Base-by-base conservation (phyloP, 2,797 vertebrate species). In the Paramormyrops hopkinsi region DNA sequence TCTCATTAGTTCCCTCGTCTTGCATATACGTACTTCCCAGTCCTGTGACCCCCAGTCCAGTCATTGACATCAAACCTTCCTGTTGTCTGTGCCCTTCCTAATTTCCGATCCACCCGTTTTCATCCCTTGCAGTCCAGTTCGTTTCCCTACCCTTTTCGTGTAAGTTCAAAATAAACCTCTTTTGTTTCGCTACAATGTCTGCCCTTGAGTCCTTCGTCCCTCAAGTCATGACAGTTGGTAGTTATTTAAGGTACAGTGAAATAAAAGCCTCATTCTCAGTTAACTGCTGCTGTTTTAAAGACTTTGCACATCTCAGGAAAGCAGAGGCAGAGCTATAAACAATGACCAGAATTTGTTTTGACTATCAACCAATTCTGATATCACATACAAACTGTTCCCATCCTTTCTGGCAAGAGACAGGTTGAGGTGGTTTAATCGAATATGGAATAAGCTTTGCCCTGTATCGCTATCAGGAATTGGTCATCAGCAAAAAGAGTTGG, bases 261-360 rank as follows among this genome's bases (percentile, higher is more conserved):
- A 37, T 54, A 54, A 56, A 56, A 59, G 33, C 17, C 29, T 56
- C 85, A 54, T 87, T 87, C 85, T 19, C 29, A 41, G 17, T 3
- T 53, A 59, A 87, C 85, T 37, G 29, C 14, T 37, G 29, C 51
- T 37, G 53, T 14, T 65, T 87, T 41, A 33, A 56, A 87, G 53
- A 29, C 41, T 19, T 14, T 9, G 56, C 86, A 65, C n/a, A 59
- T 88, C 86, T 69, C 86, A 88, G 41, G 86, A 48, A 69, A 88
- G 22, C n/a, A n/a, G 29, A 65, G 56, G 86, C 86, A 62, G 37
- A 65, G 5, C 37, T 12, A 37, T 65, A 69, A 88, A 69, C 86
- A 88, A 88, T 88, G 51, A 44, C 56, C 17, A 69, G 86, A 88
- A 88, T 59, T 65, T 17, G 33, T 56, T 88, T 88, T 65, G 86